Base-by-base conservation (phyloP, 2,797 vertebrate genomes). In the Xerus rutilus region DNA sequence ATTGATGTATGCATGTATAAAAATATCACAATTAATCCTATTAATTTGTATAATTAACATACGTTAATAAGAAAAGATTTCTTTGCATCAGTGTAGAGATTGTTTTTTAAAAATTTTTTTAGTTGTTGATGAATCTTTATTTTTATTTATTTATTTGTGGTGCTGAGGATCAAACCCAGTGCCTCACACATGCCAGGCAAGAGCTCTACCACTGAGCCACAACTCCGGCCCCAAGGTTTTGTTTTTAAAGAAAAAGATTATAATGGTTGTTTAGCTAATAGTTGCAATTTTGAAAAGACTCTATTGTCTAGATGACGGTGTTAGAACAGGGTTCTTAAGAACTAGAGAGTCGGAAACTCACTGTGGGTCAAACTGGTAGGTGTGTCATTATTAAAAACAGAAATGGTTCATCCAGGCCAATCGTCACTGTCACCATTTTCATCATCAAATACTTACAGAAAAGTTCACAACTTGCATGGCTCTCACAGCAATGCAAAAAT, bases 231-330 rank as follows among this genome's bases (percentile, higher is more conserved):
- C 39, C 39, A 39, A 39, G 43, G 81, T 43, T 84, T 15, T 84
- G 30, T 54, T 96, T 95, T 91, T 83, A 86, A 86, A 94, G 69
- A 62, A 82, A 95, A 84, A 43, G n/a, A 89, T 35, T n/a, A n/a
- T 1, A 72, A 69, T 21, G 23, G 13, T 14, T 62, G 30, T 62
- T 93, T 93, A 70, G 45, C 11, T 86, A 57, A n/a, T 32, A 67
- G 9, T 8, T 47, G 14, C 81, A 18, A 20, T 92, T 59, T 93
- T 74, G n/a, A 54, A 52, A 91, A 93, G 65, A 73, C 18, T 81
- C 84, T 18, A 30, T 45, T 96, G 82, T 83, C 82, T 89, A 95
- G 96, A 85, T 65, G 93, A 91, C 85, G 67, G 86, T 93, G 82
- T 86, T 88, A 94, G 77, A 92, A 96, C 7, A 92, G 45, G 78